Percentiles rank a stretch among this genome's conserved stretches.
Evolutionary conservation across 2,888 invertebrate genomes (phyloP).

Genomic region (Mythimna impura): DNA sequence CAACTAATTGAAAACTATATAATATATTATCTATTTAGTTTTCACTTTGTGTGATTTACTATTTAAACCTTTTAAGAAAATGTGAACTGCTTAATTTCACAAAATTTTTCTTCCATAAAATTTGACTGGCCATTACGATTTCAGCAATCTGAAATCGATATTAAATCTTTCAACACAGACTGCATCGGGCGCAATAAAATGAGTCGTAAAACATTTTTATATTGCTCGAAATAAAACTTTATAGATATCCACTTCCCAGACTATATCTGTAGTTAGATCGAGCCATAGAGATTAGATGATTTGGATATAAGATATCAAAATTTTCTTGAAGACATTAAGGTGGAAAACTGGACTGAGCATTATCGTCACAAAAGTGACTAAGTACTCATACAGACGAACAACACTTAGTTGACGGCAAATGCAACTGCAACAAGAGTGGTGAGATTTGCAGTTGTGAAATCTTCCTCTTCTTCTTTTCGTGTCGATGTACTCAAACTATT

Average conservation of each 20-base stretch:
- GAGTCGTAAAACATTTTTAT: slow-evolving; percentile 53
- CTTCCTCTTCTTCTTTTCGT: too few species aligned
- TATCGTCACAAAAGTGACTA: neutral
- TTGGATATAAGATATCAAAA: neutral
- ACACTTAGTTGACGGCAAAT: too few species aligned
- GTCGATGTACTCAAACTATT: too few species aligned
- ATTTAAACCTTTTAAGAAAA: neutral
- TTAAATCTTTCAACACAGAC: neutral
- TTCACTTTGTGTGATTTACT: neutral
- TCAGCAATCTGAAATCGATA: slow-evolving; percentile 20
- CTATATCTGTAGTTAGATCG: slow-evolving; percentile 6
- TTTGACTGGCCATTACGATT: neutral
- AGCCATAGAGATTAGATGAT: neutral
- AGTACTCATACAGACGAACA: too few species aligned
- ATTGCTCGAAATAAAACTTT: slow-evolving; percentile 49
- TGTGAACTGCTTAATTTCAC: neutral
- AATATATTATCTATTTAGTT: too few species aligned
- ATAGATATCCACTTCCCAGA: slow-evolving; percentile 51
- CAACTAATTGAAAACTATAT: neutral
- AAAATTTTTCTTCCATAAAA: neutral
- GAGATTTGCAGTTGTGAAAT: too few species aligned
- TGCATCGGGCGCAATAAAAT: slow-evolving; percentile 42
- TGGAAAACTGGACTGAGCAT: neutral
- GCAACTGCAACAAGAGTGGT: too few species aligned
- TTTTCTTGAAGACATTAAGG: too few species aligned